phyloP scores from a whole-genome alignment of 1,140 invertebrate genomes.

The Ditylenchus dipsaci region DNA sequence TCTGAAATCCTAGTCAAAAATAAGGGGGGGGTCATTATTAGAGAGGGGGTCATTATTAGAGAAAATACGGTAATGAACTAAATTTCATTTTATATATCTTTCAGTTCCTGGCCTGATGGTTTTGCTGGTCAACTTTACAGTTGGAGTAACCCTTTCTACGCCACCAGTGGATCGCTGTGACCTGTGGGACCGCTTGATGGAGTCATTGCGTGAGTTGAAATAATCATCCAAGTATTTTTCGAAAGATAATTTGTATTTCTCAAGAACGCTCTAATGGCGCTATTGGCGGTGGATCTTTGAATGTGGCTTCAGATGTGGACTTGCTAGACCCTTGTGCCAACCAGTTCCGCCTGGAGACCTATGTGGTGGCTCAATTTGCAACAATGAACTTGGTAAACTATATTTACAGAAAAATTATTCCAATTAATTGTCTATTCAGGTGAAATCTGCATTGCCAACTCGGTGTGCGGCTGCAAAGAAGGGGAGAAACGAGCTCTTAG shows the following conservation, averaged over 20 bases:
- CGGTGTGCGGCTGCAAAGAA: conserved; percentile 50
- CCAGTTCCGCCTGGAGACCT: conserved; percentile 40
- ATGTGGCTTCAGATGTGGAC: conserved; percentile 52
- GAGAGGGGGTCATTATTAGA: too few species aligned
- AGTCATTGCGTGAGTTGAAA: conserved; percentile 31
- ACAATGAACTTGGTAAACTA: conserved; percentile 45
- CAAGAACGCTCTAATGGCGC: conserved; percentile 37
- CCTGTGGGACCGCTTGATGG: conserved; percentile 50
- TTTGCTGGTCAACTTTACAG: conserved; percentile 53
- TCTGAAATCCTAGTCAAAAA: too few species aligned
- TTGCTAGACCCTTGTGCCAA: conserved; percentile 49
- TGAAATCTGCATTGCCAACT: conserved; percentile 53
- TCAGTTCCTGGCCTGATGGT: conserved; percentile 49
- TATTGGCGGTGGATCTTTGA: conserved; percentile 50
- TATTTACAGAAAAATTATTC: conserved; percentile 37
- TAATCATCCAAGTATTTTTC: neutral
- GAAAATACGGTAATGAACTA: too few species aligned
- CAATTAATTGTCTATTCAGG: neutral
- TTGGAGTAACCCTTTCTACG: conserved; percentile 38
- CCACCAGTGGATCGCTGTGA: conserved; percentile 52
- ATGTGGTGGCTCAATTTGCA: conserved; percentile 50
- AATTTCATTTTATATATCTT: neutral
- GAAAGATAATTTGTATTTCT: neutral
- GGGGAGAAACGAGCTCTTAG: conserved; percentile 47
- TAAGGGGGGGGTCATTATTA: too few species aligned